Evolutionary conservation across 2,113 vertebrate genomes (phyloP).

Genomic region (Tychaedon coryphoeus): DNA sequence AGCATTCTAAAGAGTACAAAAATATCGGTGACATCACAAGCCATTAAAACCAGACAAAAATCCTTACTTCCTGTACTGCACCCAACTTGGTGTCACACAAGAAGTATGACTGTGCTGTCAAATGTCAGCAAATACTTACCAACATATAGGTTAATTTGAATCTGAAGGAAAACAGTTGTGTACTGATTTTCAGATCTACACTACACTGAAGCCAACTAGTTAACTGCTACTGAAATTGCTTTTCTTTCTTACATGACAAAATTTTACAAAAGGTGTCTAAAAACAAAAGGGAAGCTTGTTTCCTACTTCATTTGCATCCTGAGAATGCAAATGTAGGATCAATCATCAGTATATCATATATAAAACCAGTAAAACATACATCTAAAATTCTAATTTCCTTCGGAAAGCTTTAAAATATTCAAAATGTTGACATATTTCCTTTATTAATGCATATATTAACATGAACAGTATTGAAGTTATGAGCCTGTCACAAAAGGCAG

Average conservation of each 20-base stretch:
- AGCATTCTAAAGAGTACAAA: neutral
- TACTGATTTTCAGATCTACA: neutral
- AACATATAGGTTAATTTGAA: neutral
- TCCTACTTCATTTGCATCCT: neutral
- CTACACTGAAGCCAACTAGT: neutral
- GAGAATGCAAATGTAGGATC: neutral
- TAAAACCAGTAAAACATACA: neutral
- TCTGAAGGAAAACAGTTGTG: neutral
- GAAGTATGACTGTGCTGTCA: neutral
- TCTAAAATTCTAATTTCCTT: neutral
- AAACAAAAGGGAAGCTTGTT: neutral
- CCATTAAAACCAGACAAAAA: neutral
- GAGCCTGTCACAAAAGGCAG: neutral
- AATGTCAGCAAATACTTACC: conserved; percentile 1
- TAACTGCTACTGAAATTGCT: neutral
- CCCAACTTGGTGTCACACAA: neutral
- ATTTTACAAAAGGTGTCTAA: neutral
- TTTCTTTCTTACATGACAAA: neutral
- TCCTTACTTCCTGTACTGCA: neutral
- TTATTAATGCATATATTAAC: neutral
- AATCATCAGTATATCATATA: neutral
- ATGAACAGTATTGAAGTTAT: neutral
- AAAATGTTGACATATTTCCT: neutral
- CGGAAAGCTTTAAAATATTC: neutral
- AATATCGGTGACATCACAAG: neutral